Conservation (phyloP, 2,888 invertebrate species). For the Lochmaea capreae region DNA sequence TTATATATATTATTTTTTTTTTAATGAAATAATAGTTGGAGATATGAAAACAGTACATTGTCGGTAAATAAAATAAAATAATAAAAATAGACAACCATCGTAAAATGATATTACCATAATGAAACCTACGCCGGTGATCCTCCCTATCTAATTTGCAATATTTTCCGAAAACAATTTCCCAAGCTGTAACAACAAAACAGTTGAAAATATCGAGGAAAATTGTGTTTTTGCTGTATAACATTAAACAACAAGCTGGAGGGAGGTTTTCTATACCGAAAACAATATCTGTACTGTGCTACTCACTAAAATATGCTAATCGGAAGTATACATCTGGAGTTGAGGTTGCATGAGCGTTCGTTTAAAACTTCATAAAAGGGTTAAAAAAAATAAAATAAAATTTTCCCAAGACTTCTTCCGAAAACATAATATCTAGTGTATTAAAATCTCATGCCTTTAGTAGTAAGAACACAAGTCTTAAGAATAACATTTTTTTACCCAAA, state of each 20-base stretch:
- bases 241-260: slow-evolving; percentile 27
- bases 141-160: slow-evolving; percentile 28
- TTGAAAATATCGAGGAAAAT: slow-evolving; percentile 31
- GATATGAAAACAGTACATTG: not conserved
- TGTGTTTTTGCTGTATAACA: slow-evolving; percentile 38
- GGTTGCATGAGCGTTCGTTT: not conserved
- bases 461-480: no score
- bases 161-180: slow-evolving; percentile 25
- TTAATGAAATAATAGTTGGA: not conserved
- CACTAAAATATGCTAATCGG: slow-evolving; percentile 35
- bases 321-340: slow-evolving; percentile 25
- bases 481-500: no score
- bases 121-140: not conserved
- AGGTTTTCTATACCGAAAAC: slow-evolving; percentile 25
- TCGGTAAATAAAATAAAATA: not conserved
- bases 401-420: no score
- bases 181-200: slow-evolving; percentile 35
- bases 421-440: no score
- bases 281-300: slow-evolving; percentile 19
- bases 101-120: slow-evolving; percentile 3
- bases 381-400: not conserved
- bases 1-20: no score
- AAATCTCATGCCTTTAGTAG: no score
- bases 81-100: not conserved
- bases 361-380: not conserved